Conservation (phyloP, 1,140 invertebrate genomes). For the Littorina saxatilis region DNA sequence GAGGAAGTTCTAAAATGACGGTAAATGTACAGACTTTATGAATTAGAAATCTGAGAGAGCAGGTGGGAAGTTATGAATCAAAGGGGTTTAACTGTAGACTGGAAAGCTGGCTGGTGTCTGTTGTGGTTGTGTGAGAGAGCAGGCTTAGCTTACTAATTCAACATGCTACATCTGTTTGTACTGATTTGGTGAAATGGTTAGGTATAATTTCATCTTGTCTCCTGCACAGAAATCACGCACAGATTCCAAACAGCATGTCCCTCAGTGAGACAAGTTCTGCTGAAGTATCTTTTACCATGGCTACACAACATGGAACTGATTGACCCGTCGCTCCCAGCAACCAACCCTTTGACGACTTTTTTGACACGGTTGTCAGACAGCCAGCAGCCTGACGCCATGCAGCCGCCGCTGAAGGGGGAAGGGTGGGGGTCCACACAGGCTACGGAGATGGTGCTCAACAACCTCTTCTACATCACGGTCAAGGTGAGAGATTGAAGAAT, state of each 20-base stretch:
- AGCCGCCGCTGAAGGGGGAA: constrained; percentile 81
- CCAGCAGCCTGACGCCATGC: constrained; percentile 62
- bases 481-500: constrained; percentile 62
- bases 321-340: constrained; percentile 94
- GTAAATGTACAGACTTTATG: too few relatives aligned
- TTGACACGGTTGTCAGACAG: constrained; percentile 66
- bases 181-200: too few relatives aligned
- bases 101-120: too few relatives aligned
- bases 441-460: constrained; percentile 99
- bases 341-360: constrained; percentile 74
- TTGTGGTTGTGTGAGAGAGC: too few relatives aligned
- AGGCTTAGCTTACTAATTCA: too few relatives aligned
- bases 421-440: constrained; percentile 97
- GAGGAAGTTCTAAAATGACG: too few relatives aligned
- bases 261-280: constrained; percentile 90
- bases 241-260: constrained; percentile 96
- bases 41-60: too few relatives aligned
- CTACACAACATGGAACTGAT: constrained; percentile 98
- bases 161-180: too few relatives aligned
- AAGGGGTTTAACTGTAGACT: too few relatives aligned
- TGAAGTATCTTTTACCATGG: constrained; percentile 97
- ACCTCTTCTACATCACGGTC: constrained; percentile 98
- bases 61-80: too few relatives aligned
- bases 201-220: too few relatives aligned
- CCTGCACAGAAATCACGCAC: constrained; percentile 91